Percentiles rank a stretch among this genome's conserved stretches.
Evolutionary conservation across 2,113 vertebrate genomes (phyloP).

Genomic region (Callospermophilus lateralis): DNA sequence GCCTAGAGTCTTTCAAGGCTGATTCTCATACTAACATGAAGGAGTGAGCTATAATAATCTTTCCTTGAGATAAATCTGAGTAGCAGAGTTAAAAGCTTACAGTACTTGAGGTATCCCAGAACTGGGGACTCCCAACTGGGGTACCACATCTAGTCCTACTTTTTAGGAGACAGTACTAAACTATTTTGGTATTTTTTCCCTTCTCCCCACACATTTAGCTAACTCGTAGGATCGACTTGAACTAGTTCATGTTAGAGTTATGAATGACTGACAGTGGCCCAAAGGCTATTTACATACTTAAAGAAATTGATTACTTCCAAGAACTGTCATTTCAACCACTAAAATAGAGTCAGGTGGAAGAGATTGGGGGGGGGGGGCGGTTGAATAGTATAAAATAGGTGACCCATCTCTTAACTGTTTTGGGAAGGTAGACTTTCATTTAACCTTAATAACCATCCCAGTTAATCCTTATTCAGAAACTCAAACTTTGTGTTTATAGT

Average conservation of each 20-base stretch:
- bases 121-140: not conserved
- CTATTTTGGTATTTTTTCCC: not conserved
- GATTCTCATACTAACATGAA: not conserved
- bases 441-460: not conserved
- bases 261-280: not conserved
- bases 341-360: not conserved
- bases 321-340: constrained; percentile 44
- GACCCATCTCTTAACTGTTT: not conserved
- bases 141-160: not conserved
- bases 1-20: not conserved
- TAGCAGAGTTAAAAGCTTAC: not conserved
- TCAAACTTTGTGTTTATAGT: not conserved
- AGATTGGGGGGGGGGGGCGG: not conserved
- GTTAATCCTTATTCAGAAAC: not conserved
- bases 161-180: not conserved
- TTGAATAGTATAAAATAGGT: constrained; percentile 1
- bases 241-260: not conserved
- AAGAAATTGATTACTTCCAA: not conserved
- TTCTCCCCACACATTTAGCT: not conserved
- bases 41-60: not conserved
- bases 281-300: not conserved
- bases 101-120: not conserved
- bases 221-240: not conserved
- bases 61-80: not conserved
- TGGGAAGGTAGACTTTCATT: constrained; percentile 9